phyloP scores from a whole-genome alignment of 2,113 vertebrate genomes.

The Seriola aureovittata region DNA sequence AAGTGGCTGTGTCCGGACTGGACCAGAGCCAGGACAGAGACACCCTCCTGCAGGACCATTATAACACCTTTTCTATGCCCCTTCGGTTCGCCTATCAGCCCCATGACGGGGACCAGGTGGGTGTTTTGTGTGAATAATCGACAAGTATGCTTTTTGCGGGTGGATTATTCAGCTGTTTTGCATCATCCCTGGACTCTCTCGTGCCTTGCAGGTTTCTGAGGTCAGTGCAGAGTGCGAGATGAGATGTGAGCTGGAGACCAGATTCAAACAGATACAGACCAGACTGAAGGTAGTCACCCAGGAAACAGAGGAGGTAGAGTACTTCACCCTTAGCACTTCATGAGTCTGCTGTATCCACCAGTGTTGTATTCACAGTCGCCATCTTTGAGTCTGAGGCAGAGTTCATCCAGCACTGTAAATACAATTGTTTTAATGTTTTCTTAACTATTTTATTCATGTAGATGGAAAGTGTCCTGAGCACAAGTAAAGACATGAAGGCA shows the following conservation, averaged over 20 bases:
- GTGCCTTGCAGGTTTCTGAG: constrained; percentile 83
- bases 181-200: neutral
- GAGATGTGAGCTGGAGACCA: constrained; percentile 86
- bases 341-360: too few relatives aligned
- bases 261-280: constrained; percentile 88
- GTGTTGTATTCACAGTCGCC: neutral
- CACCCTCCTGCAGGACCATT: constrained; percentile 86
- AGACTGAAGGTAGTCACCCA: constrained; percentile 83
- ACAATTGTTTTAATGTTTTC: neutral
- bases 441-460: too few relatives aligned
- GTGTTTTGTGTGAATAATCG: neutral
- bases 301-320: constrained; percentile 84
- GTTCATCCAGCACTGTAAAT: neutral
- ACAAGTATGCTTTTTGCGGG: too few relatives aligned
- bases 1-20: constrained; percentile 80
- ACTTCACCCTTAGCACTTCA: neutral
- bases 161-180: neutral
- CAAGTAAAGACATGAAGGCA: neutral
- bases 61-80: constrained; percentile 87
- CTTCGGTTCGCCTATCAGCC: constrained; percentile 89
- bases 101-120: constrained; percentile 91
- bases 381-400: neutral
- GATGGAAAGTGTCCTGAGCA: neutral
- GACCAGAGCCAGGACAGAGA: constrained; percentile 88
- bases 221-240: constrained; percentile 85